Evolutionary conservation across 2,888 invertebrate genomes (phyloP).

Genomic region (Saturnia japonica): DNA sequence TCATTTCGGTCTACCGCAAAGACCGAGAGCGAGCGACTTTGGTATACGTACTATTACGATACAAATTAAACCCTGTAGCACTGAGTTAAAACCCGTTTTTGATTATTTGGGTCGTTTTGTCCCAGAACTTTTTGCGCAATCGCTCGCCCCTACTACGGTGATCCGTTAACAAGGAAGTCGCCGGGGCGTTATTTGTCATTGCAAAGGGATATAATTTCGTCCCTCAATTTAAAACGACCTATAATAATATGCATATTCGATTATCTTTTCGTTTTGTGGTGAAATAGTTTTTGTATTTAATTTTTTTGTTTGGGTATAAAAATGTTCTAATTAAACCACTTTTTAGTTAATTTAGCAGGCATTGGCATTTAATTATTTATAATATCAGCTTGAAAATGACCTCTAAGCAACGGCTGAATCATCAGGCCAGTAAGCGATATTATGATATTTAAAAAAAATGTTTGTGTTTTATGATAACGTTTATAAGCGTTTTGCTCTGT

Average conservation of each 20-base stretch:
- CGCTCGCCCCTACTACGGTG: conserved; percentile 40
- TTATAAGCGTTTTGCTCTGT: too few species aligned
- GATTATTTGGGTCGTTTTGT: conserved; percentile 24
- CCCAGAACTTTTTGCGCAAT: conserved; percentile 13
- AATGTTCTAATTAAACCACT: not conserved
- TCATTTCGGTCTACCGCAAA: conserved; percentile 77
- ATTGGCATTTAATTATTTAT: not conserved
- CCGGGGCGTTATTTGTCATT: conserved; percentile 74
- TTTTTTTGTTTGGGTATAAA: not conserved
- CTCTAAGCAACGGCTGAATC: too few species aligned
- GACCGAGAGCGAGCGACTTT: conserved; percentile 40
- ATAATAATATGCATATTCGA: conserved; percentile 75
- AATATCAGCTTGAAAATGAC: not conserved
- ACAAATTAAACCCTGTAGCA: conserved; percentile 35
- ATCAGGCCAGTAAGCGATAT: too few species aligned
- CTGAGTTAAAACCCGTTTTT: conserved; percentile 29
- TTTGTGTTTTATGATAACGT: too few species aligned
- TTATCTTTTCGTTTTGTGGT: conserved; percentile 25
- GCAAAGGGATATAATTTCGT: conserved; percentile 73
- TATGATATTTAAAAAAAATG: too few species aligned
- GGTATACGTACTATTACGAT: not conserved
- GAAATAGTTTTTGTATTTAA: conserved; percentile 5
- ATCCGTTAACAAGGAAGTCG: conserved; percentile 72
- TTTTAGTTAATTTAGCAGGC: not conserved
- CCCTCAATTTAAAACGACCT: conserved; percentile 72